phyloP scores from a whole-genome alignment of 2,888 invertebrate genomes.

The Syrista parreyssii region DNA sequence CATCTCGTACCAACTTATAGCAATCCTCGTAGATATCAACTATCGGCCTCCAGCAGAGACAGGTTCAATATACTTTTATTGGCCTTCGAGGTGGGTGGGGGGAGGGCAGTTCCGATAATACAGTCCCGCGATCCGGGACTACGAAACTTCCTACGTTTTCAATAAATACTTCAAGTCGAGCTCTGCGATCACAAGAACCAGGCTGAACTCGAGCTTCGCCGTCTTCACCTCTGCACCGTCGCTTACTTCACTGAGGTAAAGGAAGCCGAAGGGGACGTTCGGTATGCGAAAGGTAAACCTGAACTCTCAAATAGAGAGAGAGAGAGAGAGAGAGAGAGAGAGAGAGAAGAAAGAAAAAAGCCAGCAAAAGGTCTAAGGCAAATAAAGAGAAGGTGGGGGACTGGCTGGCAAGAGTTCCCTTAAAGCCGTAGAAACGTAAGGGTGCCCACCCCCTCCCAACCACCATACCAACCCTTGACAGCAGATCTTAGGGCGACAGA shows the following conservation, averaged over 20 bases:
- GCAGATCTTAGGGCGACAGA: not conserved
- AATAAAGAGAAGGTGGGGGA: not conserved
- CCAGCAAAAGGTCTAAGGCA: not conserved
- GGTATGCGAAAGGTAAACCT: not conserved
- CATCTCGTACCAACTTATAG: not conserved
- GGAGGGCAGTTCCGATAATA: constrained; percentile 22
- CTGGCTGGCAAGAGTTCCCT: not conserved
- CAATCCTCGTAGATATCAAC: constrained; percentile 17
- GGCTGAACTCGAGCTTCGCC: not conserved
- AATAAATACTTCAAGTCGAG: constrained; percentile 5
- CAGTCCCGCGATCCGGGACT: constrained; percentile 5
- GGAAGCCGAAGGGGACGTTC: not conserved
- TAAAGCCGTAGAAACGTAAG: not conserved
- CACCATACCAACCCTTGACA: not conserved
- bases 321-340: not conserved
- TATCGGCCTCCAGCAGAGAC: constrained; percentile 17
- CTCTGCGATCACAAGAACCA: too few species aligned
- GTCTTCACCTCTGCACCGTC: not conserved
- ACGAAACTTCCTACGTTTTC: constrained; percentile 9
- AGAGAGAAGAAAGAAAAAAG: not conserved
- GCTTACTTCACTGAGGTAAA: not conserved
- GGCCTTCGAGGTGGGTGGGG: constrained; percentile 11
- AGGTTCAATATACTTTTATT: constrained; percentile 47
- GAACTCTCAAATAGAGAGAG: not conserved
- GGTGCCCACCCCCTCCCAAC: not conserved